Percentiles rank a stretch among this genome's conserved stretches.
phyloP scores from a whole-genome alignment of 2,888 invertebrate species.

The Meliscaeva auricollis region DNA sequence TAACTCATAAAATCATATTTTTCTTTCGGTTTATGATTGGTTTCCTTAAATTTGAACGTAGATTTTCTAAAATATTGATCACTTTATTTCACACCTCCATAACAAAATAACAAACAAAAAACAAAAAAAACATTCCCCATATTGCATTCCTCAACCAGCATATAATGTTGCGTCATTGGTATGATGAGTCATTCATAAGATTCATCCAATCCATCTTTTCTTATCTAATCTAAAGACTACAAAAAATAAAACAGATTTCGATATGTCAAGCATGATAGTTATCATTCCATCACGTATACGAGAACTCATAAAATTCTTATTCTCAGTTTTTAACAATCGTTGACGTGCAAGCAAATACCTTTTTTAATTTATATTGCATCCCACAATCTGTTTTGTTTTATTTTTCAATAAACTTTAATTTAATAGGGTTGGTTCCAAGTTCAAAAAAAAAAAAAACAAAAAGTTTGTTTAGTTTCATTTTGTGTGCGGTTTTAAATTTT shows the following conservation, averaged over 20 bases:
- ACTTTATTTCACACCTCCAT: no score
- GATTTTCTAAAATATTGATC: no score
- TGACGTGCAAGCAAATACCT: slow-evolving; percentile 40
- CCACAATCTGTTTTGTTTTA: slow-evolving; percentile 16
- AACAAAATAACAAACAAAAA: no score
- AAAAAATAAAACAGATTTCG: slow-evolving; percentile 36
- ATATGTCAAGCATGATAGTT: slow-evolving; percentile 8
- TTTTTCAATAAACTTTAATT: background rate
- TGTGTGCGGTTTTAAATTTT: slow-evolving; percentile 19
- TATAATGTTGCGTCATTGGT: slow-evolving; percentile 13
- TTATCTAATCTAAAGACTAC: slow-evolving; percentile 59
- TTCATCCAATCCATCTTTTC: slow-evolving; percentile 19
- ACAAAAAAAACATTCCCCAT: background rate
- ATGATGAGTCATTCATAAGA: slow-evolving; percentile 34
- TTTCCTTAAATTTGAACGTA: no score
- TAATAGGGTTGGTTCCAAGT: background rate
- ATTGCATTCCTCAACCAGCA: background rate
- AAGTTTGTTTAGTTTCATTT: background rate
- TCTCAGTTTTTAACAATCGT: slow-evolving; percentile 11
- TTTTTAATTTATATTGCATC: slow-evolving; percentile 35
- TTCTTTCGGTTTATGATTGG: no score
- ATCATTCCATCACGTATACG: slow-evolving; percentile 60
- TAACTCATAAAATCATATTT: no score
- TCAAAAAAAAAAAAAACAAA: background rate
- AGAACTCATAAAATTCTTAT: slow-evolving; percentile 28